Base-by-base conservation (phyloP, 2,113 vertebrate species). In the Barnardius zonarius region DNA sequence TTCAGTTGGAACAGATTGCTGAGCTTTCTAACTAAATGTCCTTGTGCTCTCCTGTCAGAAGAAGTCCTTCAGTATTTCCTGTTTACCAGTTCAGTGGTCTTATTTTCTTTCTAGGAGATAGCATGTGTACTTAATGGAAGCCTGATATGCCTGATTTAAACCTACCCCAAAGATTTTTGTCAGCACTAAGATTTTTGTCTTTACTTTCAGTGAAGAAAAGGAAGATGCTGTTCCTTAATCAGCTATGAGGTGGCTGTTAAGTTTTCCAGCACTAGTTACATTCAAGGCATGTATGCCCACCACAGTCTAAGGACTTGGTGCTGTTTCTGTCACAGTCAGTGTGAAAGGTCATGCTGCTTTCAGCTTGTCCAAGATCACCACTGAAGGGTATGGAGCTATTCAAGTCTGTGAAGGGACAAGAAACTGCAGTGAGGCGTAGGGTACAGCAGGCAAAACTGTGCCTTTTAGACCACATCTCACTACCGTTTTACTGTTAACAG, bases 161-260 rank as follows among this genome's bases (percentile, higher is more conserved):
- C 5, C 39, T 33, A 72, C 23, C 18, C 74, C 61, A 88, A 90
- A 61, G 63, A 88, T 85, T 94, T 88, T 90, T 95, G 68, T 81
- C 61, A 81, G 63, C 5, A 7, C 27, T n/a, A 49, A 48, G 59
- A 61, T 37, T 59, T 59, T 59, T 59, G 22, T 59, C 22, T 59
- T 59, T n/a, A 24, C 82, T 90, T 88, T 74, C 67, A 90, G 51
- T 2, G 8, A 73, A 85, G 48, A 85, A 92, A 92, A 61, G n/a
- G 51, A 83, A 55, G 72, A 86, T 86, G 72, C 37, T 90, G 37
- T 70, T 92, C 79, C 76, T 90, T 83, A 80, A 88, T 51, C 94
- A 93, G 64, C 90, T 88, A 81, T 94, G 64, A 88, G 78, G 75
- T 93, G 78, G 82, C 85, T 92, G 72, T 70, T 94, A 79, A 83